phyloP scores from a whole-genome alignment of 2,888 invertebrate species.

The Parascotia fuliginaria region DNA sequence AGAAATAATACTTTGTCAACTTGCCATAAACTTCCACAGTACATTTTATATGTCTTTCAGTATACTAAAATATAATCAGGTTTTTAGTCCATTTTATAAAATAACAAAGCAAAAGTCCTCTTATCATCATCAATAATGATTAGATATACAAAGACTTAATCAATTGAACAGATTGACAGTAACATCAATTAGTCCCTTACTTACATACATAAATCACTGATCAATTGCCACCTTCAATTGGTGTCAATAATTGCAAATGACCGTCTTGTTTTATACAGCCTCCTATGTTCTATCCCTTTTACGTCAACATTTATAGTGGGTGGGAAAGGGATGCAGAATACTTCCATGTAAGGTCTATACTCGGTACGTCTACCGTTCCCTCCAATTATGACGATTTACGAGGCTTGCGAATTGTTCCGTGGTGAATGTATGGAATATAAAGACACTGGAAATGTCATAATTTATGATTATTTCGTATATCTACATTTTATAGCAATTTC shows the following conservation, averaged over 20 bases:
- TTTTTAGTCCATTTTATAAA: too few species aligned
- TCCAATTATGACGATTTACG: conserved; percentile 72
- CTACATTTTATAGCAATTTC: too few species aligned
- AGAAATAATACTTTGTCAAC: too few species aligned
- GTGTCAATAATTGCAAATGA: conserved; percentile 41
- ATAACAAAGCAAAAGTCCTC: not conserved
- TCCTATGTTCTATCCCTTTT: conserved; percentile 7
- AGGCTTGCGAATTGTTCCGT: conserved; percentile 51
- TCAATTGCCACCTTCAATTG: conserved; percentile 31
- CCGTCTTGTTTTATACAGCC: conserved; percentile 30
- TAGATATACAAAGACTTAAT: conserved; percentile 10
- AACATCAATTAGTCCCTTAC: conserved; percentile 18
- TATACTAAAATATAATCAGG: too few species aligned
- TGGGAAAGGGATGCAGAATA: conserved; percentile 18
- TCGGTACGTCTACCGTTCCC: conserved; percentile 47
- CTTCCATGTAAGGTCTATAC: conserved; percentile 35
- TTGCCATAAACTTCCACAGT: too few species aligned
- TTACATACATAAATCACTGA: conserved; percentile 16
- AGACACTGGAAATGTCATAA: conserved; percentile 28
- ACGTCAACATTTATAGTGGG: not conserved
- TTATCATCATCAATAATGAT: conserved; percentile 4
- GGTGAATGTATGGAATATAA: conserved; percentile 18
- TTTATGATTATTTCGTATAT: too few species aligned
- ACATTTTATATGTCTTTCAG: too few species aligned
- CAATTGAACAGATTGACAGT: conserved; percentile 11